These are phyloP conservation scores for Diogma glabrata DNA, from an alignment of 2,888 invertebrate genomes.

Conservation along the genomic window DNA sequence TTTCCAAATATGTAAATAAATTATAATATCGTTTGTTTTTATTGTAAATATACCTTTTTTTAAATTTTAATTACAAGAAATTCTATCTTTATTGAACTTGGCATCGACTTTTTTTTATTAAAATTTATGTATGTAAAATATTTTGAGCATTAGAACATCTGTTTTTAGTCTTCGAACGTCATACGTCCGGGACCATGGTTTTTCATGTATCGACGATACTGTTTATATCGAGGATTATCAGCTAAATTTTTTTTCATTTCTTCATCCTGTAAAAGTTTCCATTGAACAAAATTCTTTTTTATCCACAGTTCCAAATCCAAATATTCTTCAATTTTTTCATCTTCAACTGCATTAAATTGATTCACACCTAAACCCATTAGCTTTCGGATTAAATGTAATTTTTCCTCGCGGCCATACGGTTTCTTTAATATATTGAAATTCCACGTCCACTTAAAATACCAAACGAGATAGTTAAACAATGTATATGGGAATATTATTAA, in stretches of 20 bases:
- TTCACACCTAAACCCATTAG: conserved; percentile 59
- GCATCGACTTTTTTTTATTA: too few relatives aligned
- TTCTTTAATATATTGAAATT: conserved; percentile 61
- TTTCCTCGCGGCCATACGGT: conserved; percentile 72
- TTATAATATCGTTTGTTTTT: too few relatives aligned
- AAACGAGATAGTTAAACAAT: conserved; percentile 53
- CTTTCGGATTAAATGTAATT: conserved; percentile 71
- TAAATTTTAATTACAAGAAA: too few relatives aligned
- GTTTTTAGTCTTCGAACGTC: conserved; percentile 81
- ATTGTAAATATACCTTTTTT: too few relatives aligned
- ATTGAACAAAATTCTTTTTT: conserved; percentile 60
- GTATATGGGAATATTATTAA: conserved; percentile 68
- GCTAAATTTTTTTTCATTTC: conserved; percentile 74
- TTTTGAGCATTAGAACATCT: too few relatives aligned
- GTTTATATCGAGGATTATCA: conserved; percentile 77
- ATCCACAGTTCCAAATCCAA: conserved; percentile 70
- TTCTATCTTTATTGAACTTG: too few relatives aligned
- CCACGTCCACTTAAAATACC: conserved; percentile 74
- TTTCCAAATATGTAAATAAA: too few relatives aligned
- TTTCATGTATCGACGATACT: conserved; percentile 81
- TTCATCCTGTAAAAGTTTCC: conserved; percentile 75
- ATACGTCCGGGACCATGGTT: conserved; percentile 81
- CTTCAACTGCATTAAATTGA: conserved; percentile 62
- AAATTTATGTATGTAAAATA: too few relatives aligned
- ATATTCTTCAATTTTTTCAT: conserved; percentile 60